Percentiles rank a stretch among this genome's conserved stretches.
These are phyloP conservation scores for Sporophila hypoxantha DNA, from an alignment of 2,113 vertebrate genomes.

Conservation along the genomic window DNA sequence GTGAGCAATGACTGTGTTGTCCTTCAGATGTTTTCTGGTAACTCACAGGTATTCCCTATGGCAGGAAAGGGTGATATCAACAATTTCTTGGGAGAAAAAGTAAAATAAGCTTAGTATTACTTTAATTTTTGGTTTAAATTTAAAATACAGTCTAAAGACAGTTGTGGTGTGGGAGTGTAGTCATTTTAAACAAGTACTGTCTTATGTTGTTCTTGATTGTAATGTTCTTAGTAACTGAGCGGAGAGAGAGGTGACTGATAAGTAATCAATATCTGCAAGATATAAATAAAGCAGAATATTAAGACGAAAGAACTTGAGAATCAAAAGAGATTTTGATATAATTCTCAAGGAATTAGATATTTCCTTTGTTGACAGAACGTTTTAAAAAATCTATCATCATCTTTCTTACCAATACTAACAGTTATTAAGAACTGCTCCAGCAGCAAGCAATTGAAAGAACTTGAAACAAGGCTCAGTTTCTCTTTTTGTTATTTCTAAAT, in stretches of 20 bases:
- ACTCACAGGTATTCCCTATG: not conserved
- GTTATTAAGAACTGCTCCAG: not conserved
- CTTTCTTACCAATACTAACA: not conserved
- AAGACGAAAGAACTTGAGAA: constrained; percentile 1
- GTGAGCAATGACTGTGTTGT: not conserved
- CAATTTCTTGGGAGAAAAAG: not conserved
- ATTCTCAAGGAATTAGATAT: not conserved
- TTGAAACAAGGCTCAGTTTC: not conserved
- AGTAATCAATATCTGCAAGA: constrained; percentile 1
- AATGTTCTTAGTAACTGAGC: not conserved
- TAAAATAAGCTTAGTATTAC: not conserved
- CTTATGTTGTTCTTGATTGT: not conserved
- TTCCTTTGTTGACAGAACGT: not conserved
- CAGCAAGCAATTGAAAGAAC: not conserved
- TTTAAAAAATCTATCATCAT: not conserved
- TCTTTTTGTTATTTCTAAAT: not conserved
- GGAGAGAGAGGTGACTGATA: not conserved
- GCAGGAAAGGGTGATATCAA: not conserved
- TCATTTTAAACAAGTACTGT: constrained; percentile 12
- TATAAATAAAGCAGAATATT: not conserved
- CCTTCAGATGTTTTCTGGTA: not conserved
- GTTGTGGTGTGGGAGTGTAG: not conserved
- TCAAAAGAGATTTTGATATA: not conserved
- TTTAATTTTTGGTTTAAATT: not conserved
- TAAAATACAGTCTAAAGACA: not conserved